Percentiles rank a stretch among this genome's conserved stretches.
Evolutionary conservation across 37 sponge, comb jelly and placozoan genomes (phyloP).

Genomic region (Chondrilla cf. caribensis): DNA sequence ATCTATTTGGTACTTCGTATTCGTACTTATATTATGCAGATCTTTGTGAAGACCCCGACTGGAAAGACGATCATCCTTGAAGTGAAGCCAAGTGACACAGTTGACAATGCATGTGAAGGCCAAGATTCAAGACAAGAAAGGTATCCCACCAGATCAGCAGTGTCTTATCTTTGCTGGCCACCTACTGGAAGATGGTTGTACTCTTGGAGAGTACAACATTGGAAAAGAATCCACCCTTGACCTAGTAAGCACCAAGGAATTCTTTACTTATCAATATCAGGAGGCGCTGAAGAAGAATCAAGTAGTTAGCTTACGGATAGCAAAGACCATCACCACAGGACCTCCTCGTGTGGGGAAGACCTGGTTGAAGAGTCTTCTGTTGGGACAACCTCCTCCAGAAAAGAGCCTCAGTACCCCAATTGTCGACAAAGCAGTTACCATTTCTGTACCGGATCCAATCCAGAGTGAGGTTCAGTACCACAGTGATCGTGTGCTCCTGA

Average conservation of each 20-base stretch:
- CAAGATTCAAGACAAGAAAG: constrained; percentile 77
- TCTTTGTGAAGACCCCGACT: constrained; percentile 68
- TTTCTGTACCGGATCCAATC: background rate
- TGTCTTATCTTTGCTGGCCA: background rate
- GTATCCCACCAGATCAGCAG: constrained; percentile 8
- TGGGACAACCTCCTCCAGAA: constrained; percentile 2
- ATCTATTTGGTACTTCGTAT: too few relatives aligned
- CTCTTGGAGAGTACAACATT: constrained; percentile 76
- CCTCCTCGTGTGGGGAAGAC: constrained; percentile 14
- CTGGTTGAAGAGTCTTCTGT: constrained; percentile 5
- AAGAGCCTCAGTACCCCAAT: constrained; percentile 4
- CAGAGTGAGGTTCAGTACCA: background rate
- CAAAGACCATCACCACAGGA: background rate
- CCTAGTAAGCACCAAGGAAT: too few relatives aligned
- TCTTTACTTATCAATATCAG: background rate
- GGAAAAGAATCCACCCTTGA: constrained; percentile 62
- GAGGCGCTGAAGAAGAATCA: background rate
- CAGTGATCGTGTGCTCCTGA: too few relatives aligned
- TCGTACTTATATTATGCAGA: constrained; percentile 46
- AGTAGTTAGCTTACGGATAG: background rate
- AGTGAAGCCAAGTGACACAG: constrained; percentile 88
- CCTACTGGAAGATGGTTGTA: constrained; percentile 26
- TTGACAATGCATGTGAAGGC: constrained; percentile 95
- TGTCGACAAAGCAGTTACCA: background rate
- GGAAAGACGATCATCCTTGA: constrained; percentile 91